phyloP scores from a whole-genome alignment of 2,113 vertebrate species.

The Eclectus roratus region DNA sequence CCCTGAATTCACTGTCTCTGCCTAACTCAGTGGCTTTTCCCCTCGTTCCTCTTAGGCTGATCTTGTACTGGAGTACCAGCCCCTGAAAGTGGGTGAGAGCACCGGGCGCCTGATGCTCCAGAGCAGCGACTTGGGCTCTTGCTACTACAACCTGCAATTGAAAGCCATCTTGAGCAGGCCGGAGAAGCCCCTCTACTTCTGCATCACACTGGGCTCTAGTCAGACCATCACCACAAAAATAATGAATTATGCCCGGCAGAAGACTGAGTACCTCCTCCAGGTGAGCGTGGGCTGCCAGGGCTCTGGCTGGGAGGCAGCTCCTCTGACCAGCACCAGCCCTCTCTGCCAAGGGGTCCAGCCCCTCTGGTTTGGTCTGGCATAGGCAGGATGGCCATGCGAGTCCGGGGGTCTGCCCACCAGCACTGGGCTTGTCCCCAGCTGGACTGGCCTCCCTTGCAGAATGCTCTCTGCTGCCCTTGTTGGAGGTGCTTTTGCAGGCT shows the following conservation, averaged over 20 bases:
- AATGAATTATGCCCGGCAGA: constrained; percentile 78
- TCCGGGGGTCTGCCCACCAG: not conserved
- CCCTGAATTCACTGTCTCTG: not conserved
- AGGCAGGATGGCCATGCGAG: not conserved
- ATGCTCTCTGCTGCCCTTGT: not conserved
- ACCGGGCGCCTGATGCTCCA: constrained; percentile 72
- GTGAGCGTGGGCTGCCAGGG: constrained; percentile 54
- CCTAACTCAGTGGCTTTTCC: not conserved
- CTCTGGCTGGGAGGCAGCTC: not conserved
- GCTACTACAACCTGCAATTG: constrained; percentile 81
- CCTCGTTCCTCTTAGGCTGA: constrained; percentile 61
- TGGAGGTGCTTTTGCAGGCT: not conserved
- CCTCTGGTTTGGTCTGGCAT: not conserved
- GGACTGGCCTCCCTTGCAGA: not conserved
- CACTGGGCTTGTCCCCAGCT: not conserved
- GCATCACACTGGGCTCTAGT: constrained; percentile 75
- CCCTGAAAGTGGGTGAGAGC: constrained; percentile 75
- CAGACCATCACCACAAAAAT: constrained; percentile 77
- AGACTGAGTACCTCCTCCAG: constrained; percentile 81
- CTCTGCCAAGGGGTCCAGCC: rapidly evolving
- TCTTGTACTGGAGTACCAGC: constrained; percentile 84
- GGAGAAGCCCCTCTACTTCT: constrained; percentile 82
- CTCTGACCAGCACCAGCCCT: not conserved
- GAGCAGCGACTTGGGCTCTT: constrained; percentile 79
- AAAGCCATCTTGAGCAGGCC: constrained; percentile 70